Conservation (phyloP, 2,797 vertebrate species). For the Sebastes hopkinsi region DNA sequence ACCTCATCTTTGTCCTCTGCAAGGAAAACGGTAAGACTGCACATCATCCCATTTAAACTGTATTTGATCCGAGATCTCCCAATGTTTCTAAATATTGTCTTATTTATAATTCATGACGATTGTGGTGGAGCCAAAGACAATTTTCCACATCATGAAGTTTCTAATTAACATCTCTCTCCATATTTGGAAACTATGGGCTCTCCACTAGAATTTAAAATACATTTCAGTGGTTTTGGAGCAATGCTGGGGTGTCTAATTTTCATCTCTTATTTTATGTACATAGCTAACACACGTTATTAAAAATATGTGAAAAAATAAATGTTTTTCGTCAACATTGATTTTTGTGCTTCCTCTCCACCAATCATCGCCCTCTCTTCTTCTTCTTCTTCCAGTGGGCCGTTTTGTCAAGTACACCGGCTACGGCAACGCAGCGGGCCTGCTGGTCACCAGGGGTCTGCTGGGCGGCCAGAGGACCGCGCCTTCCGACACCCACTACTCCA, state of each 20-base stretch:
- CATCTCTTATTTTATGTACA: not conserved
- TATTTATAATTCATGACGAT: too few relatives aligned
- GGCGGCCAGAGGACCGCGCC: slow-evolving; percentile 37
- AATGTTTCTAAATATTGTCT: not conserved
- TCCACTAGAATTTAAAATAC: not conserved
- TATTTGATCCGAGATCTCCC: not conserved
- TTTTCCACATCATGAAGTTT: not conserved
- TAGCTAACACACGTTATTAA: not conserved
- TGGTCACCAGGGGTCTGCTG: slow-evolving; percentile 78
- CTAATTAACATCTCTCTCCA: not conserved
- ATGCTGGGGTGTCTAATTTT: not conserved
- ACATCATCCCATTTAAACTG: not conserved
- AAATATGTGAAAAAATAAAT: not conserved
- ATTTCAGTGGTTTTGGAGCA: not conserved
- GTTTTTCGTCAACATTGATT: not conserved
- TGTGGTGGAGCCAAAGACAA: not conserved
- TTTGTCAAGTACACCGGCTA: slow-evolving; percentile 89
- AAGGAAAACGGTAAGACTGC: slow-evolving; percentile 78
- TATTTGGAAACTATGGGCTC: not conserved
- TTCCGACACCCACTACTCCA: slow-evolving; percentile 74
- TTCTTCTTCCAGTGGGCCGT: slow-evolving; percentile 75
- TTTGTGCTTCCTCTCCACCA: not conserved
- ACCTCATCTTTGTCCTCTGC: slow-evolving; percentile 88
- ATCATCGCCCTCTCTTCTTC: not conserved
- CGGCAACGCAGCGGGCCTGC: slow-evolving; percentile 85